Conservation (phyloP, 2,888 invertebrate genomes). For the Mesorhabditis sp. region DNA sequence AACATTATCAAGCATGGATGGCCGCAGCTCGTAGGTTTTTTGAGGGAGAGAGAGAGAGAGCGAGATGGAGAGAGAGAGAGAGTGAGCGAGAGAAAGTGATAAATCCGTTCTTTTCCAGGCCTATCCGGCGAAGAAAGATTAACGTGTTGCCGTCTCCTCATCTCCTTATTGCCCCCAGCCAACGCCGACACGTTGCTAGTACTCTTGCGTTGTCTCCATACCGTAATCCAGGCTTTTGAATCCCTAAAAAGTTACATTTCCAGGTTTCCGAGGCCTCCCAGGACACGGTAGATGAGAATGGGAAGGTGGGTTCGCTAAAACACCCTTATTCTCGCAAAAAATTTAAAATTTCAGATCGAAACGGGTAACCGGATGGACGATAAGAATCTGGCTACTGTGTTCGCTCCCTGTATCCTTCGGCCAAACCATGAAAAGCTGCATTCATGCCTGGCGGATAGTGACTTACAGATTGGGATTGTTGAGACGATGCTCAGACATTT, state of each 20-base stretch:
- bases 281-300: neutral
- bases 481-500: conserved; percentile 79
- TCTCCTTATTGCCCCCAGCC: conserved; percentile 78
- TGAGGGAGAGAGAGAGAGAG: neutral
- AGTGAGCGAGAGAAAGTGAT: no score
- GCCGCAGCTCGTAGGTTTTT: conserved; percentile 78
- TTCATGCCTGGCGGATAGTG: conserved; percentile 59
- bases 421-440: conserved; percentile 58
- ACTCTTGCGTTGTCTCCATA: conserved; percentile 76
- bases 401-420: conserved; percentile 88
- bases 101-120: conserved; percentile 14
- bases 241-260: neutral
- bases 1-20: conserved; percentile 82
- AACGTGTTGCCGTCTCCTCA: conserved; percentile 61
- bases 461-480: conserved; percentile 79
- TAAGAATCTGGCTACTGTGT: conserved; percentile 82
- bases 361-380: conserved; percentile 90
- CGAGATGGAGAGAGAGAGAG: no score
- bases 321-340: neutral
- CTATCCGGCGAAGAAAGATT: conserved; percentile 29
- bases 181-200: conserved; percentile 84
- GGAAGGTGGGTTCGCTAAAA: neutral
- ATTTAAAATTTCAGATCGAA: conserved; percentile 18
- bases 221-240: conserved; percentile 62
- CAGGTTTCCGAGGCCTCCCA: neutral